Conservation (phyloP, 2,797 vertebrate genomes). For the Acrocephalus scirpaceus region DNA sequence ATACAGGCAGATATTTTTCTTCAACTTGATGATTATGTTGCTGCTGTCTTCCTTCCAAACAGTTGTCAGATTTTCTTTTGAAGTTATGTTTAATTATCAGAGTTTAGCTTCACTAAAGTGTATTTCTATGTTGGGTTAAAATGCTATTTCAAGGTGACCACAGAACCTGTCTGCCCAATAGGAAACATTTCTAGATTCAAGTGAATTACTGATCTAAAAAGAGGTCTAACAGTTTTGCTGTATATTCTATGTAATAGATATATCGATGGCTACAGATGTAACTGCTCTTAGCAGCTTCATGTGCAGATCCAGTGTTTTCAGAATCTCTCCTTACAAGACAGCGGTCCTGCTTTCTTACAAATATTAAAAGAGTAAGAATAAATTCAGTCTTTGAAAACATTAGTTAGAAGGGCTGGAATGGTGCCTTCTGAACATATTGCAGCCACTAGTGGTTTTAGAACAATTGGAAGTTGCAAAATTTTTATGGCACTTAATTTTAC, state of each 20-base stretch:
- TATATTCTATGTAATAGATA: background rate
- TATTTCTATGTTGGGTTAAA: background rate
- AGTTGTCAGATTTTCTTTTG: background rate
- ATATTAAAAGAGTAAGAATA: background rate
- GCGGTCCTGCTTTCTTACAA: background rate
- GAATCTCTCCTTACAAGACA: accelerated
- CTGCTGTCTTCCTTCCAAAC: background rate
- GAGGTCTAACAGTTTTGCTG: background rate
- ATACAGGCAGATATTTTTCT: background rate
- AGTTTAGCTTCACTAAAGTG: background rate
- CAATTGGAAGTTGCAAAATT: background rate
- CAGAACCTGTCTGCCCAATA: background rate
- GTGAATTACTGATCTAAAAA: background rate
- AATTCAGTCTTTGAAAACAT: background rate
- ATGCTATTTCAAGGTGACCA: background rate
- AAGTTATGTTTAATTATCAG: background rate
- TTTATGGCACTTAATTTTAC: background rate
- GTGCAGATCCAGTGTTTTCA: background rate
- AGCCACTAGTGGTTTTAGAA: background rate
- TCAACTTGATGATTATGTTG: background rate
- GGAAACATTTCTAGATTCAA: background rate
- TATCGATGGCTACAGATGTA: background rate
- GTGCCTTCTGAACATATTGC: background rate
- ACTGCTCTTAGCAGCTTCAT: background rate
- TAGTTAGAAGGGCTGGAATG: background rate